Evolutionary conservation across 2,797 vertebrate species (phyloP).

Genomic region (Pygocentrus nattereri): DNA sequence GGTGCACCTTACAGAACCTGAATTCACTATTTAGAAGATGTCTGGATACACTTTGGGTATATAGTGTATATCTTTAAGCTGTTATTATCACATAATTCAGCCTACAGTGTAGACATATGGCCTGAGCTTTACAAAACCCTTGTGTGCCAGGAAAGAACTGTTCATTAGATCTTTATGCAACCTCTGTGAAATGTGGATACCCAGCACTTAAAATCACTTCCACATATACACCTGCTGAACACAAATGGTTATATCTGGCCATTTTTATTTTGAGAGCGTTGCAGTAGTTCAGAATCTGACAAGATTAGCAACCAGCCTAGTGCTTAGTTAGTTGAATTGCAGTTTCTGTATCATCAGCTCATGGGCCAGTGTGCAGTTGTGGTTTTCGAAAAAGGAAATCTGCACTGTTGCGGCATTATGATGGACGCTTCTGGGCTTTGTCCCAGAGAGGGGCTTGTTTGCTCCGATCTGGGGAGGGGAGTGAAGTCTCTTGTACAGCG

Average conservation of each 20-base stretch:
- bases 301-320: not conserved
- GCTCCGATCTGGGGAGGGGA: conserved; percentile 42
- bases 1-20: not conserved
- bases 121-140: not conserved
- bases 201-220: not conserved
- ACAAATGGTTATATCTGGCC: not conserved
- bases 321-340: conserved; percentile 10
- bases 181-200: not conserved
- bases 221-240: not conserved
- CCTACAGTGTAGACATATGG: not conserved
- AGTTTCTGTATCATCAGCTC: not conserved
- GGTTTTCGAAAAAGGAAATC: conserved; percentile 47
- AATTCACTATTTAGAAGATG: not conserved
- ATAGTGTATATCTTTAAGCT: too few relatives aligned
- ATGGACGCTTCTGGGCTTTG: conserved; percentile 34
- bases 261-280: not conserved
- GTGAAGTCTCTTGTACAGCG: conserved; percentile 53
- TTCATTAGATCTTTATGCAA: not conserved
- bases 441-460: conserved; percentile 23
- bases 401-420: conserved; percentile 25
- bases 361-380: conserved; percentile 19
- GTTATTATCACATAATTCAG: not conserved
- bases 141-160: not conserved
- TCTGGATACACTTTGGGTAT: too few relatives aligned
- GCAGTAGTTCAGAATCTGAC: conserved; percentile 8